phyloP scores from a whole-genome alignment of 2,113 vertebrate species.

The Chitala chitala region DNA sequence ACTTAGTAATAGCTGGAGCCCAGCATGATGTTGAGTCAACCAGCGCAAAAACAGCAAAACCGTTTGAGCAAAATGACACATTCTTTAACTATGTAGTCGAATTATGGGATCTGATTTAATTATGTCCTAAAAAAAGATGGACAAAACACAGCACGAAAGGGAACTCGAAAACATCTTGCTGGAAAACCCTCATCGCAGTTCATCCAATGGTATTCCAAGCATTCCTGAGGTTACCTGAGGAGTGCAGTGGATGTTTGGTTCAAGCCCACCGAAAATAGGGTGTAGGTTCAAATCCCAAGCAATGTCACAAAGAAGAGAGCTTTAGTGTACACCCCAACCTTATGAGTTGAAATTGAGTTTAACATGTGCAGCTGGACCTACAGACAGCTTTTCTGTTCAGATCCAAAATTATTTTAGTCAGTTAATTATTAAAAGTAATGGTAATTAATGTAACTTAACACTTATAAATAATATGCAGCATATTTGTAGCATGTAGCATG shows the following conservation, averaged over 20 bases:
- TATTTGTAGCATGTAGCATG: no score
- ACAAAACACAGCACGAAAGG: not conserved
- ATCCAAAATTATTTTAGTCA: no score
- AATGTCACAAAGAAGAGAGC: not conserved
- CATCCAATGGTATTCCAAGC: not conserved
- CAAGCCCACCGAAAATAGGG: not conserved
- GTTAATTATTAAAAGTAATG: no score
- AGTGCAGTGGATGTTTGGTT: not conserved
- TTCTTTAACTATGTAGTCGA: constrained; percentile 12
- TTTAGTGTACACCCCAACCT: not conserved
- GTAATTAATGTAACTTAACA: no score
- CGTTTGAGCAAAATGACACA: not conserved
- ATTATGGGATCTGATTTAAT: constrained; percentile 17
- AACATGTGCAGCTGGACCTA: no score
- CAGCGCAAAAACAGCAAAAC: constrained; percentile 10
- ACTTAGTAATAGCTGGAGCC: constrained; percentile 3
- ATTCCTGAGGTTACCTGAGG: not conserved
- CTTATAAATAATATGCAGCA: no score
- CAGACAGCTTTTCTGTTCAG: no score
- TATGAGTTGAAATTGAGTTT: not conserved
- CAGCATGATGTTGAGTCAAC: not conserved
- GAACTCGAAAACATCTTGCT: not conserved
- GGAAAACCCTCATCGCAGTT: not conserved
- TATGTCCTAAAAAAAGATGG: not conserved
- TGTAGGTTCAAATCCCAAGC: not conserved